Conservation (phyloP, 2,797 vertebrate species). For the Tiaroga cobitis region DNA sequence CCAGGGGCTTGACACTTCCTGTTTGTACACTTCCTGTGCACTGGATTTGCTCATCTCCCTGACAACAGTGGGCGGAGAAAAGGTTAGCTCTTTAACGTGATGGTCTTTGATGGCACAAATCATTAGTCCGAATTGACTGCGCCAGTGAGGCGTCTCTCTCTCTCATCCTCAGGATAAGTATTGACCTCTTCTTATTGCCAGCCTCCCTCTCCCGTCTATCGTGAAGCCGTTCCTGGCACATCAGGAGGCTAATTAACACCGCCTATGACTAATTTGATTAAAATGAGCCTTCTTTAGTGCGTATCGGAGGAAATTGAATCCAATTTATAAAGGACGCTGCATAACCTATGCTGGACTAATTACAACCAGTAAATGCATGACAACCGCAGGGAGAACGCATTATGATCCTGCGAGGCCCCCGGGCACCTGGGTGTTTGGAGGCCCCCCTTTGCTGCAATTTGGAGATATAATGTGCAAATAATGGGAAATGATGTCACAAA, state of each 20-base stretch:
- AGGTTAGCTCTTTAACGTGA: conserved; percentile 8
- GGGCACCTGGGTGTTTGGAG: background rate
- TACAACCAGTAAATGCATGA: conserved; percentile 33
- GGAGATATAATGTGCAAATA: conserved; percentile 18
- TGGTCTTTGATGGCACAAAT: conserved; percentile 20
- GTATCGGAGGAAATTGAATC: conserved; percentile 50
- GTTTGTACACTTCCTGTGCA: conserved; percentile 18
- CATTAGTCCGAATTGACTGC: conserved; percentile 33
- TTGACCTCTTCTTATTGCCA: conserved; percentile 43
- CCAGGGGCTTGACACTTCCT: conserved; percentile 10
- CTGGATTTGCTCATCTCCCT: conserved; percentile 36
- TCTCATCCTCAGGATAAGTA: conserved; percentile 36
- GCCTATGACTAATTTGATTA: conserved; percentile 59
- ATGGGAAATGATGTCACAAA: conserved; percentile 7
- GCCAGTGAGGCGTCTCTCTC: conserved; percentile 20
- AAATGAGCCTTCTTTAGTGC: conserved; percentile 49
- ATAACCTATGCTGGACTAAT: conserved; percentile 33
- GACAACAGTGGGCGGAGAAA: conserved; percentile 38
- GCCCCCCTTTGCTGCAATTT: conserved; percentile 5
- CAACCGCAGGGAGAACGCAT: conserved; percentile 18
- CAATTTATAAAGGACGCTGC: conserved; percentile 44
- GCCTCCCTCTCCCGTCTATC: conserved; percentile 14
- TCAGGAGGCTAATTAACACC: conserved; percentile 60
- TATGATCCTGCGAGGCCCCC: conserved; percentile 11
- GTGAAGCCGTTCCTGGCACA: conserved; percentile 39